These are phyloP conservation scores for Macrostomum lignano DNA, from an alignment of 1,140 invertebrate species.

Conservation along the genomic window DNA sequence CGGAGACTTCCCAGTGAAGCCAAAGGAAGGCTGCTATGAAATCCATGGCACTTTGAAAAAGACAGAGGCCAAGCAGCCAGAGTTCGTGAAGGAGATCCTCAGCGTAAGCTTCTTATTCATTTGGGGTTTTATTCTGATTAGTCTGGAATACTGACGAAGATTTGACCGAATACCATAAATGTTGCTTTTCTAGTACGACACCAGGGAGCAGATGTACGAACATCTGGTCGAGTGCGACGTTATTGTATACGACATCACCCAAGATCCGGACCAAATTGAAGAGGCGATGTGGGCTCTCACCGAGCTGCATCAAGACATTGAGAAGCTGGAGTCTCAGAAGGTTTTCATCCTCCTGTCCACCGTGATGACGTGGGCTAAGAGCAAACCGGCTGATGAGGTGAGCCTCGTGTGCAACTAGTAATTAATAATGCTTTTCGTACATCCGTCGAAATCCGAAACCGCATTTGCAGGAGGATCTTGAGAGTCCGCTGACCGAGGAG, in stretches of 20 bases:
- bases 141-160: constrained; percentile 2
- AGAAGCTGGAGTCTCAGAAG: constrained; percentile 24
- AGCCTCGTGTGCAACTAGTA: not conserved
- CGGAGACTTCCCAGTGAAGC: constrained; percentile 27
- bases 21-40: constrained; percentile 21
- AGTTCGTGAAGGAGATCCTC: not conserved
- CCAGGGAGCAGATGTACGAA: constrained; percentile 23
- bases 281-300: constrained; percentile 20
- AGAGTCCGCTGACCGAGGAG: constrained; percentile 35
- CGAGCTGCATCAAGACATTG: constrained; percentile 18
- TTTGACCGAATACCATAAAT: constrained; percentile 2
- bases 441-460: not conserved
- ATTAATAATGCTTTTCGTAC: not conserved
- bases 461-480: constrained; percentile 22
- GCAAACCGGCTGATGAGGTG: constrained; percentile 23
- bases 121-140: not conserved
- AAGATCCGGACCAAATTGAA: constrained; percentile 26
- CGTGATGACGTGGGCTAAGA: constrained; percentile 28
- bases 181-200: constrained; percentile 14
- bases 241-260: constrained; percentile 27
- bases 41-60: constrained; percentile 19
- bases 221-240: constrained; percentile 25
- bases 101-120: constrained; percentile 11
- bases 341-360: constrained; percentile 27
- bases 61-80: constrained; percentile 13